These are phyloP conservation scores for Danio choprae DNA, from an alignment of 2,797 vertebrate genomes.

Conservation along the genomic window DNA sequence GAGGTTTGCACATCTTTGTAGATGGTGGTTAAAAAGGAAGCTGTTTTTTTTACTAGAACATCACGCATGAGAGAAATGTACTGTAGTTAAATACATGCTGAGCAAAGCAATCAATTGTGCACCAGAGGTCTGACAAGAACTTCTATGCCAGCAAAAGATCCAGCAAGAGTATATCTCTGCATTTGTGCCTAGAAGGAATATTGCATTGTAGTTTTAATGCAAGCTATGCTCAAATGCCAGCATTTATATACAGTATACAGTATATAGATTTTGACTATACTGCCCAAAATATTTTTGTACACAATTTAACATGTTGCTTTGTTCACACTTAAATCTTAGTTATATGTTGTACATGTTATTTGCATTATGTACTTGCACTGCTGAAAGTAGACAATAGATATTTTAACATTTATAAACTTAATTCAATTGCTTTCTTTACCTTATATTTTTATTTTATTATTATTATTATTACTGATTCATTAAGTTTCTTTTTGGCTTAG, in stretches of 20 bases:
- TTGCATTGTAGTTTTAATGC: background rate
- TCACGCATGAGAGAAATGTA: background rate
- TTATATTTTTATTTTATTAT: too few species aligned
- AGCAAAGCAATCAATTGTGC: background rate
- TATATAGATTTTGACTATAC: too few species aligned
- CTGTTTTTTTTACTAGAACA: slow-evolving; percentile 5
- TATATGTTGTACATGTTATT: background rate
- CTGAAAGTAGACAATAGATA: too few species aligned
- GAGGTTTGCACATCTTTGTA: background rate
- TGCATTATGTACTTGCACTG: background rate
- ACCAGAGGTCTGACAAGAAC: background rate
- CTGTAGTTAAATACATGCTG: background rate
- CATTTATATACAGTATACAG: background rate
- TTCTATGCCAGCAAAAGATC: background rate
- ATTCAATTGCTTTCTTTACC: too few species aligned
- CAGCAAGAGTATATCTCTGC: background rate
- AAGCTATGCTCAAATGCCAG: background rate
- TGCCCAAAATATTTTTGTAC: background rate
- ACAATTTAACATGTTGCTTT: background rate
- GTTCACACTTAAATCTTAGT: background rate
- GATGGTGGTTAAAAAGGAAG: slow-evolving; percentile 13
- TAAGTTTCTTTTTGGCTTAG: too few species aligned
- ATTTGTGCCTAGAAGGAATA: background rate
- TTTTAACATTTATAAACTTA: too few species aligned
- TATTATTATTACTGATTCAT: too few species aligned